Percentiles rank a stretch among this genome's conserved stretches.
phyloP scores from a whole-genome alignment of 2,113 vertebrate genomes.

The Aleadryas rufinucha region DNA sequence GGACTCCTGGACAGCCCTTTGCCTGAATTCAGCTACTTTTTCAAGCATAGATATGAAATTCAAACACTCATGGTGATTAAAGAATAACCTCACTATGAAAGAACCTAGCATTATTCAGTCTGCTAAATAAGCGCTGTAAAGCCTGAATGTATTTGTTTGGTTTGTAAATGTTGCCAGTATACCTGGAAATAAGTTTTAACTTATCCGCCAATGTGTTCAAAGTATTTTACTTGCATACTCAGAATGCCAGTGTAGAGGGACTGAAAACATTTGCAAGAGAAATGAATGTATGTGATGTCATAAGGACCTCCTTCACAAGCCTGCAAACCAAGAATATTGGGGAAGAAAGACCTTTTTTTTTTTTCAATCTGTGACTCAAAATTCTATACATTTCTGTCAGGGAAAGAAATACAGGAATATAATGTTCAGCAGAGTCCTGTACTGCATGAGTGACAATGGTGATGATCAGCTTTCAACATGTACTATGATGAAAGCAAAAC shows the following conservation, averaged over 20 bases:
- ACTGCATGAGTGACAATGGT: neutral
- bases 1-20: neutral
- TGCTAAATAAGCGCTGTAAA: neutral
- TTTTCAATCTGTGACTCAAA: neutral
- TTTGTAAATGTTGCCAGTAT: neutral
- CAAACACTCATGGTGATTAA: neutral
- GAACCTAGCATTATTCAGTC: neutral
- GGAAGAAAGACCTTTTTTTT: neutral
- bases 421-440: neutral
- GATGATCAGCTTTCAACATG: neutral
- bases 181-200: neutral
- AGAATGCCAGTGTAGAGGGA: neutral
- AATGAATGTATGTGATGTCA: neutral
- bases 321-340: neutral
- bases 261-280: neutral
- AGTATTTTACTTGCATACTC: neutral
- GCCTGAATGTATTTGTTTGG: neutral
- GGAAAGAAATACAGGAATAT: neutral
- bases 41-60: neutral
- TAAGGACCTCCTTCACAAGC: neutral
- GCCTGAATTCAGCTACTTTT: neutral
- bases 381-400: neutral
- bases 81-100: neutral
- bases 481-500: neutral
- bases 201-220: neutral